phyloP scores from a whole-genome alignment of 2,797 vertebrate species.

The Notoglanidium macrostoma region DNA sequence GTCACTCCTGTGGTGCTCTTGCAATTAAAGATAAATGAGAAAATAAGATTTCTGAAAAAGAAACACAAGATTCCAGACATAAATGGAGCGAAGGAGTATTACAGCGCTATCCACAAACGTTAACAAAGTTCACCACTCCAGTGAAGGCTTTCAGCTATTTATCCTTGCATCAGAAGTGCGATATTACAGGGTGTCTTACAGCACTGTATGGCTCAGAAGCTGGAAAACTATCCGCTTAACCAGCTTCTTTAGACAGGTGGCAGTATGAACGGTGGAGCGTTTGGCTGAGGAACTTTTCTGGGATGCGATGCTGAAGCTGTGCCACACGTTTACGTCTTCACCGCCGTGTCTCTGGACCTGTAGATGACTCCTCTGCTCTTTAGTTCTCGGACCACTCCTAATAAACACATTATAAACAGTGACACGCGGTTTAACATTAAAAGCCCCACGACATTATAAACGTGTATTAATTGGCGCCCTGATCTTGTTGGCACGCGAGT shows the following conservation, averaged over 20 bases:
- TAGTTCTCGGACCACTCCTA: conserved; percentile 94
- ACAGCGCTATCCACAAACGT: neutral
- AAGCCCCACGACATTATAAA: neutral
- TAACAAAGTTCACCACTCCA: neutral
- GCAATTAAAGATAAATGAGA: neutral
- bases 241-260: neutral
- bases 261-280: neutral
- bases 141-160: neutral
- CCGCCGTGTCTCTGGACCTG: conserved; percentile 96
- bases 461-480: neutral
- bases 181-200: neutral
- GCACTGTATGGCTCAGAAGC: neutral
- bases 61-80: neutral
- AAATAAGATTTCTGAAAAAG: neutral
- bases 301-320: neutral
- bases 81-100: conserved; percentile 1
- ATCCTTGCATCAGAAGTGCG: neutral
- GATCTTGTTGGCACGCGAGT: neutral
- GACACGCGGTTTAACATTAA: neutral
- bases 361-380: conserved; percentile 97
- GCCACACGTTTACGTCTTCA: conserved; percentile 79
- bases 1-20: neutral
- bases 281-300: conserved; percentile 1
- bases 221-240: neutral
- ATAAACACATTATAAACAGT: conserved; percentile 24